Conservation (phyloP, 2,113 vertebrate species). For the Phalacrocorax brasilianus region DNA sequence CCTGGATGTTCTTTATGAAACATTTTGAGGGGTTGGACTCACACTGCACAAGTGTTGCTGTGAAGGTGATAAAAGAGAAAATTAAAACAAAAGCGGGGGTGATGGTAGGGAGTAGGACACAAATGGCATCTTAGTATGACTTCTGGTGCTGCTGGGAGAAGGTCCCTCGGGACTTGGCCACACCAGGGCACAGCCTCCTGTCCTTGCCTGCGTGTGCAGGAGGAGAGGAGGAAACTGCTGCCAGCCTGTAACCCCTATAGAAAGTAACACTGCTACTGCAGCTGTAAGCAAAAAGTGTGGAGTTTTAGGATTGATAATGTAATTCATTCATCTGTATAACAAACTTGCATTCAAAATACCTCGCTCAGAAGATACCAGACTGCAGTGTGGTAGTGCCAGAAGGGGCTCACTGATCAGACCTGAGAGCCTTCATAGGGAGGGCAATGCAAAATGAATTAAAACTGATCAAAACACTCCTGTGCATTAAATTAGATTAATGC, state of each 20-base stretch:
- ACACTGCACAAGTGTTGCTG: too few species aligned
- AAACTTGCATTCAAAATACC: background rate
- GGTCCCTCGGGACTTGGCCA: background rate
- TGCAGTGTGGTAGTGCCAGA: background rate
- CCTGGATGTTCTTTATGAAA: too few species aligned
- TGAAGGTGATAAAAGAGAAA: too few species aligned
- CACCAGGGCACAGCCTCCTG: background rate
- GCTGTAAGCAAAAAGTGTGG: background rate
- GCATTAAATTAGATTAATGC: background rate
- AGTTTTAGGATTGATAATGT: background rate
- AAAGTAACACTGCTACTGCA: background rate
- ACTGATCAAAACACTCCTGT: background rate
- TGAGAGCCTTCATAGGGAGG: background rate
- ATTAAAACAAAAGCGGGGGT: too few species aligned
- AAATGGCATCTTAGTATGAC: background rate
- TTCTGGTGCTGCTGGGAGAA: background rate
- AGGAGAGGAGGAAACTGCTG: background rate
- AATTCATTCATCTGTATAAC: background rate
- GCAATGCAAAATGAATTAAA: background rate
- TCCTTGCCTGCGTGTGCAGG: background rate
- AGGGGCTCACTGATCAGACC: background rate
- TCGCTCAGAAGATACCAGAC: background rate
- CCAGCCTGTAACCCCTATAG: background rate
- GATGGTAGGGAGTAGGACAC: too few species aligned
- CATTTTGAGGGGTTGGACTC: too few species aligned